These are phyloP conservation scores for Lissocephala sabroskyi DNA, from an alignment of 2,888 invertebrate species.

Conservation along the genomic window DNA sequence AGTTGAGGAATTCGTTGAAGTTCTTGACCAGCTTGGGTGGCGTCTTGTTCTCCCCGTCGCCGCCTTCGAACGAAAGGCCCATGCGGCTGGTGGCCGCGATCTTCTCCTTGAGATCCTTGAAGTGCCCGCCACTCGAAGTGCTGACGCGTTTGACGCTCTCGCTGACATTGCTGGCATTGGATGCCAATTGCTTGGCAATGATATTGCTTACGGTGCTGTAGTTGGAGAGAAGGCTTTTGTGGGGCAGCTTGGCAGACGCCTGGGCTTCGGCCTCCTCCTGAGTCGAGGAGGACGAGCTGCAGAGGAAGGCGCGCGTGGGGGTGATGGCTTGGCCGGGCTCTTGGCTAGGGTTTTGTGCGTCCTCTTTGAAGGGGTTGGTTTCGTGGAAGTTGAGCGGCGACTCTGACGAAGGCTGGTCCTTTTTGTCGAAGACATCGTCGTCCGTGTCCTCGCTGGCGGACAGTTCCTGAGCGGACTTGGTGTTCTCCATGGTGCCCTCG, in stretches of 20 bases:
- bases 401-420: slow-evolving; percentile 32
- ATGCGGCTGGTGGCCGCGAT: slow-evolving; percentile 73
- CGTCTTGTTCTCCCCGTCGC: slow-evolving; percentile 39
- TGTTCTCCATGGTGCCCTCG: slow-evolving; percentile 48
- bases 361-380: slow-evolving; percentile 70
- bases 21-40: slow-evolving; percentile 80
- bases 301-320: slow-evolving; percentile 39
- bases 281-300: slow-evolving; percentile 43
- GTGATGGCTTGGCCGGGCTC: not conserved
- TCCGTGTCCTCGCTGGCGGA: slow-evolving; percentile 44
- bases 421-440: slow-evolving; percentile 59
- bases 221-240: slow-evolving; percentile 62
- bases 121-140: slow-evolving; percentile 73
- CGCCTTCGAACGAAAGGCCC: slow-evolving; percentile 55
- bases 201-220: slow-evolving; percentile 66
- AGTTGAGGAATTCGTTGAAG: slow-evolving; percentile 87
- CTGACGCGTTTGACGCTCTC: slow-evolving; percentile 58
- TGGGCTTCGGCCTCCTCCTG: slow-evolving; percentile 32
- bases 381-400: slow-evolving; percentile 61
- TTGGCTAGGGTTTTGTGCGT: slow-evolving; percentile 38
- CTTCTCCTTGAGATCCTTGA: slow-evolving; percentile 75
- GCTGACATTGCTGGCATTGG: slow-evolving; percentile 53
- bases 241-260: slow-evolving; percentile 54
- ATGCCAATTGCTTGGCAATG: slow-evolving; percentile 66
- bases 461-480: slow-evolving; percentile 19